These are phyloP conservation scores for Connochaetes taurinus DNA, from an alignment of 2,113 vertebrate genomes.

Conservation along the genomic window DNA sequence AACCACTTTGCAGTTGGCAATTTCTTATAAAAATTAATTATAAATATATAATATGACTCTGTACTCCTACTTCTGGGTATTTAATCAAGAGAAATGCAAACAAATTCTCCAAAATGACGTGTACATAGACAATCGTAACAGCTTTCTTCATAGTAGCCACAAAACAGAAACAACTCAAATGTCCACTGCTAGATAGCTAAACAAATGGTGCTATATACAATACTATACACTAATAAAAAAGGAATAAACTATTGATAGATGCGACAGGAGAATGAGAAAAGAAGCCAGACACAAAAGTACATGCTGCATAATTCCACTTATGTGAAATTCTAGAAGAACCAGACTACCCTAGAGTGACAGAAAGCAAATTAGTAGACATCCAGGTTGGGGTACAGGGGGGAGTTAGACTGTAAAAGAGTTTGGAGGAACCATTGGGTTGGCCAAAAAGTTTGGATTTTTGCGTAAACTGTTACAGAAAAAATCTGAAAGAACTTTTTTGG, in stretches of 20 bases:
- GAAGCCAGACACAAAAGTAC: not conserved
- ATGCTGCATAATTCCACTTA: not conserved
- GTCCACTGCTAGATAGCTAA: not conserved
- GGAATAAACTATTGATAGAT: not conserved
- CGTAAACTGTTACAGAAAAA: not conserved
- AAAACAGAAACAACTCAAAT: not conserved
- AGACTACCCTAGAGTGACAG: not conserved
- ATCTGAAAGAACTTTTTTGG: not conserved
- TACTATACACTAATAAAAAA: not conserved
- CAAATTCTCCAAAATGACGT: not conserved
- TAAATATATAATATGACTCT: not conserved
- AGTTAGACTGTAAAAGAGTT: not conserved
- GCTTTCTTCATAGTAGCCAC: not conserved
- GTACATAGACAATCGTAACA: not conserved
- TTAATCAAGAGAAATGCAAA: not conserved
- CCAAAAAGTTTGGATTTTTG: fast-evolving
- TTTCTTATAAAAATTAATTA: not conserved
- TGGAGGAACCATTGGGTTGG: not conserved
- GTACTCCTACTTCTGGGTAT: not conserved
- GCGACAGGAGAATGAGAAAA: not conserved
- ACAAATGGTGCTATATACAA: not conserved
- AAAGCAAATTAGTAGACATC: not conserved
- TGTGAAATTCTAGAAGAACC: not conserved
- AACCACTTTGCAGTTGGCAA: not conserved
- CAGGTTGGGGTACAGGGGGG: not conserved